These are phyloP conservation scores for Drosophila recens DNA, from an alignment of 2,888 invertebrate genomes.

Conservation along the genomic window DNA sequence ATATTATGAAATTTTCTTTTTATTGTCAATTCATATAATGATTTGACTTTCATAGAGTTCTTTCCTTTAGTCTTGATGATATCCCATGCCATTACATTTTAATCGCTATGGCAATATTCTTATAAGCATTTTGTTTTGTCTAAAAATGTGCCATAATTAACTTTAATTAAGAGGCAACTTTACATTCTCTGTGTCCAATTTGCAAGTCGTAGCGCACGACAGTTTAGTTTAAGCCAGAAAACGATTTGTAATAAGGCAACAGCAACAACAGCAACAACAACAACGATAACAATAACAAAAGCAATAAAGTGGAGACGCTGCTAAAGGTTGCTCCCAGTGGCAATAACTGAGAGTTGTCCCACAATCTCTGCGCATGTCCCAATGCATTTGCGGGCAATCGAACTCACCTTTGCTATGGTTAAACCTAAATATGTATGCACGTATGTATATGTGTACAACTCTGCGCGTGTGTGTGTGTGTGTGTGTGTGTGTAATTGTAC, in stretches of 20 bases:
- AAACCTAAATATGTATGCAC: conserved; percentile 10
- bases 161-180: conserved; percentile 5
- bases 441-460: conserved; percentile 2
- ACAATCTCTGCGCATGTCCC: conserved; percentile 70
- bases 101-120: conserved; percentile 6
- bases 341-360: conserved; percentile 10
- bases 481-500: conserved; percentile 42
- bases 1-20: too few species aligned
- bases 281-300: conserved; percentile 15
- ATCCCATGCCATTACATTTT: not conserved
- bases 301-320: not conserved
- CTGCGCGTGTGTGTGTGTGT: conserved; percentile 15
- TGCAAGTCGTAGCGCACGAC: not conserved
- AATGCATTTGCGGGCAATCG: conserved; percentile 61
- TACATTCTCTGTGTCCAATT: conserved; percentile 6
- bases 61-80: not conserved
- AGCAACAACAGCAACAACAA: conserved; percentile 9
- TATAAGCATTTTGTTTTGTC: not conserved
- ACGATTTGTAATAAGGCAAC: conserved; percentile 44
- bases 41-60: not conserved
- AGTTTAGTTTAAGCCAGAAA: conserved; percentile 62
- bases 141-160: conserved; percentile 17
- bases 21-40: too few species aligned
- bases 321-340: conserved; percentile 14
- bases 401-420: conserved; percentile 67